These are phyloP conservation scores for Eledona agricola DNA, from an alignment of 2,888 invertebrate species.

Conservation along the genomic window DNA sequence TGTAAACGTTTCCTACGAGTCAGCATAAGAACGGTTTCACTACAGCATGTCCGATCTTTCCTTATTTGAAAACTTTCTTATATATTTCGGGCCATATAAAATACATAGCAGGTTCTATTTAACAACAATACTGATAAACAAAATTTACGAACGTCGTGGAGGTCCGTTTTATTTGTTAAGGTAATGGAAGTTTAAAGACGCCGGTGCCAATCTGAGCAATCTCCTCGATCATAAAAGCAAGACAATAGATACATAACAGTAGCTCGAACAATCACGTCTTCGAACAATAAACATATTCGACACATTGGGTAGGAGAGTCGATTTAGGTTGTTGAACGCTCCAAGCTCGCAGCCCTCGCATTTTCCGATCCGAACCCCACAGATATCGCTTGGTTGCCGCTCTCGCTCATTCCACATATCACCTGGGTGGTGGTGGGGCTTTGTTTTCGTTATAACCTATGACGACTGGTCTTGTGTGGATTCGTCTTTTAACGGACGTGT, in stretches of 20 bases:
- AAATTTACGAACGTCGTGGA: neutral
- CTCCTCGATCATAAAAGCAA: slow-evolving; percentile 34
- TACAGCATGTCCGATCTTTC: too few relatives aligned
- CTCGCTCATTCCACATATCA: slow-evolving; percentile 15
- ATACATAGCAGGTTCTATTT: too few relatives aligned
- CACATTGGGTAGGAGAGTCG: slow-evolving; percentile 31
- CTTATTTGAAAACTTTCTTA: too few relatives aligned
- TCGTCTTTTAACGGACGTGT: slow-evolving; percentile 14
- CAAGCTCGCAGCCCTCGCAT: too few relatives aligned
- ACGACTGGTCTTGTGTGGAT: slow-evolving; percentile 14
- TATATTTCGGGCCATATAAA: too few relatives aligned
- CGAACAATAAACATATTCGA: slow-evolving; percentile 44
- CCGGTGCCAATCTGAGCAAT: slow-evolving; percentile 26
- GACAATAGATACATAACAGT: slow-evolving; percentile 50
- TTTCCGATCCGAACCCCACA: slow-evolving; percentile 5
- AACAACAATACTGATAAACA: too few relatives aligned
- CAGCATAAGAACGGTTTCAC: too few relatives aligned
- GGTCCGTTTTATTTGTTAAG: neutral
- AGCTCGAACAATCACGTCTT: slow-evolving; percentile 46
- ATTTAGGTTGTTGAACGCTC: slow-evolving; percentile 36
- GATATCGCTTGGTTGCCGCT: slow-evolving; percentile 9
- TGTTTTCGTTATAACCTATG: slow-evolving; percentile 19
- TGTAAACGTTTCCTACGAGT: too few relatives aligned
- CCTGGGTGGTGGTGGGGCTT: slow-evolving; percentile 29
- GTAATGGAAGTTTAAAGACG: slow-evolving; percentile 11